Evolutionary conservation across 2,113 vertebrate species (phyloP).

Genomic region (Bostrychus sinensis): DNA sequence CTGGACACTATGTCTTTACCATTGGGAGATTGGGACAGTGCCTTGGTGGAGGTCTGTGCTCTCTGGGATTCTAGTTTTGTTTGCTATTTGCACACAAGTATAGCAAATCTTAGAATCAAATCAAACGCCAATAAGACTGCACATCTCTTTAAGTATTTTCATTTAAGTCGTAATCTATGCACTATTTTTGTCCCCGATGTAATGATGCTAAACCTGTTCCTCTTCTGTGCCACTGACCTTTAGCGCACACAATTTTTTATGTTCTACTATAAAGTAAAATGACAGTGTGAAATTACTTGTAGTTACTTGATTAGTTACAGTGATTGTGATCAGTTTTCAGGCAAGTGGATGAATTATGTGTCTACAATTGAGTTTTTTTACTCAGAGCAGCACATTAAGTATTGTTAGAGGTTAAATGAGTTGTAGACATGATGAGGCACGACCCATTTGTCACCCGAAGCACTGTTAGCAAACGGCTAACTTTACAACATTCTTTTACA

Average conservation of each 20-base stretch:
- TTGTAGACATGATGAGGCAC: constrained; percentile 33
- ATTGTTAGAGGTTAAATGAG: constrained; percentile 25
- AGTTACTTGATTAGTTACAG: background rate
- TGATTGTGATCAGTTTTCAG: background rate
- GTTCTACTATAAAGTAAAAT: background rate
- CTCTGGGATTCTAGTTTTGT: too few relatives aligned
- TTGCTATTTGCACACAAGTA: too few relatives aligned
- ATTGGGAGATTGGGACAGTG: too few relatives aligned
- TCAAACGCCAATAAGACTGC: too few relatives aligned
- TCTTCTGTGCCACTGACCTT: too few relatives aligned
- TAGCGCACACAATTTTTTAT: background rate
- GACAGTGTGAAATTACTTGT: background rate
- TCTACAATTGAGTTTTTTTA: background rate
- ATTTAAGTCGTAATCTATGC: too few relatives aligned
- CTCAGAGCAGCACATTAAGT: constrained; percentile 7
- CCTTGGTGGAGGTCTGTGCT: too few relatives aligned
- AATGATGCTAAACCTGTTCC: too few relatives aligned
- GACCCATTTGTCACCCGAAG: constrained; percentile 12
- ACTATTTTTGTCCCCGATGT: too few relatives aligned
- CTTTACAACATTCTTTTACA: background rate
- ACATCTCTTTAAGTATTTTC: too few relatives aligned
- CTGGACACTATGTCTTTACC: too few relatives aligned
- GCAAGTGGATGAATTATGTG: background rate
- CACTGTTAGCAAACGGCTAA: constrained; percentile 2
- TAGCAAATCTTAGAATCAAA: too few relatives aligned